Conservation (phyloP, 2,888 invertebrate species). For the Nymphalis urticae region DNA sequence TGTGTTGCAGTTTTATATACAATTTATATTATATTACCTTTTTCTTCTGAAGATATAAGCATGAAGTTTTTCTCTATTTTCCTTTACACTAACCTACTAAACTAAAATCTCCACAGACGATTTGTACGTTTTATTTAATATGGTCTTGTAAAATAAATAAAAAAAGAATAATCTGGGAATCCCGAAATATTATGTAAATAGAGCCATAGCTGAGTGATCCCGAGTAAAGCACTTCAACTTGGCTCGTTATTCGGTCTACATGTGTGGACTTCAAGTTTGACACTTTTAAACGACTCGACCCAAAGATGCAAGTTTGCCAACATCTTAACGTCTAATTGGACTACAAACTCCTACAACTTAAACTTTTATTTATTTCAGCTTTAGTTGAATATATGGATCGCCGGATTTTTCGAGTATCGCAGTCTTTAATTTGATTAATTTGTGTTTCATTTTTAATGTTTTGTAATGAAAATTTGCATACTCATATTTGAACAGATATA, state of each 20-base stretch:
- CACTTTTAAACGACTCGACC: conserved; percentile 26
- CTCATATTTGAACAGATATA: too few species aligned
- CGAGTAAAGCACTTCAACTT: conserved; percentile 35
- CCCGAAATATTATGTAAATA: not conserved
- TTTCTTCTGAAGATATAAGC: too few species aligned
- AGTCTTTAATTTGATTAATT: not conserved
- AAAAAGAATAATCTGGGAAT: not conserved
- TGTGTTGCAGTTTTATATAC: too few species aligned
- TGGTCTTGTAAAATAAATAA: not conserved
- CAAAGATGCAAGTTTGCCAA: conserved; percentile 23
- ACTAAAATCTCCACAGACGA: too few species aligned
- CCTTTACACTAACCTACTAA: too few species aligned
- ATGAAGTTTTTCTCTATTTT: too few species aligned
- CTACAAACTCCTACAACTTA: conserved; percentile 7
- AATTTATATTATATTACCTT: too few species aligned
- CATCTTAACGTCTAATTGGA: conserved; percentile 27
- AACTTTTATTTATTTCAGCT: not conserved
- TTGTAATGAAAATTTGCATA: too few species aligned
- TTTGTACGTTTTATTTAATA: too few species aligned
- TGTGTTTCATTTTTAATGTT: too few species aligned
- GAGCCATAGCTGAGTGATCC: not conserved
- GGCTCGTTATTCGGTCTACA: conserved; percentile 41
- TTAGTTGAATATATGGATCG: too few species aligned
- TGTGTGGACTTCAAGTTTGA: conserved; percentile 32
- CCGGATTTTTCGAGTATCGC: not conserved